Evolutionary conservation across 1,140 invertebrate species (phyloP).

Genomic region (Tetragnatha versicolor): DNA sequence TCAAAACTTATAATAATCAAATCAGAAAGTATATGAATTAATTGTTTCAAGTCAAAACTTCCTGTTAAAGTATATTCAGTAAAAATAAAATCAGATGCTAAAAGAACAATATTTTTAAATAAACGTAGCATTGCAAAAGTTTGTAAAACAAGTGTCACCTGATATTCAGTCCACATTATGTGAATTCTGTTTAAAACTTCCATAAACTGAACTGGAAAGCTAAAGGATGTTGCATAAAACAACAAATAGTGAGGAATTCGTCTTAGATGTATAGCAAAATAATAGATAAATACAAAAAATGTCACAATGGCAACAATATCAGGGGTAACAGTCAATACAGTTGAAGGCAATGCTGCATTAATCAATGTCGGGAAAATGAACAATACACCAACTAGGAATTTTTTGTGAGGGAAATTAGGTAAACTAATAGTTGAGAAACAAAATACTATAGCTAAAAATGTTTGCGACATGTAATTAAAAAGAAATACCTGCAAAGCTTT

Average conservation of each 20-base stretch:
- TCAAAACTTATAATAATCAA: constrained; percentile 86
- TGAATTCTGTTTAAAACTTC: constrained; percentile 83
- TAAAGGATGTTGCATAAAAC: constrained; percentile 74
- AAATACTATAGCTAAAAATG: constrained; percentile 57
- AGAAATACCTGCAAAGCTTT: constrained; percentile 30
- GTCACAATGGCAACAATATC: constrained; percentile 57
- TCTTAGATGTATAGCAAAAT: constrained; percentile 74
- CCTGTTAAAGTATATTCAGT: not conserved
- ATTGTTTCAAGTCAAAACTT: constrained; percentile 5
- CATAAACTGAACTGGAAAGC: constrained; percentile 76
- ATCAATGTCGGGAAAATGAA: constrained; percentile 58
- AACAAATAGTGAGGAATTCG: constrained; percentile 73
- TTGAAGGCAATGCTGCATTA: constrained; percentile 50
- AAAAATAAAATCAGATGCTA: constrained; percentile 47
- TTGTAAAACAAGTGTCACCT: constrained; percentile 84
- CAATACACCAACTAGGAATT: constrained; percentile 43
- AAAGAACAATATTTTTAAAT: constrained; percentile 67
- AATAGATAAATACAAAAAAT: constrained; percentile 75
- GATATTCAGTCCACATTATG: constrained; percentile 83
- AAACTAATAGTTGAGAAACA: constrained; percentile 55
- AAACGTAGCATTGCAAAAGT: constrained; percentile 85
- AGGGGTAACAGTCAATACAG: constrained; percentile 71
- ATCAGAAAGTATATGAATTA: constrained; percentile 65
- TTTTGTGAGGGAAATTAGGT: constrained; percentile 19
- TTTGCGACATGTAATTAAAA: constrained; percentile 57